Base-by-base conservation (phyloP, 2,888 invertebrate species). In the Hirtodrosophila cameraria region DNA sequence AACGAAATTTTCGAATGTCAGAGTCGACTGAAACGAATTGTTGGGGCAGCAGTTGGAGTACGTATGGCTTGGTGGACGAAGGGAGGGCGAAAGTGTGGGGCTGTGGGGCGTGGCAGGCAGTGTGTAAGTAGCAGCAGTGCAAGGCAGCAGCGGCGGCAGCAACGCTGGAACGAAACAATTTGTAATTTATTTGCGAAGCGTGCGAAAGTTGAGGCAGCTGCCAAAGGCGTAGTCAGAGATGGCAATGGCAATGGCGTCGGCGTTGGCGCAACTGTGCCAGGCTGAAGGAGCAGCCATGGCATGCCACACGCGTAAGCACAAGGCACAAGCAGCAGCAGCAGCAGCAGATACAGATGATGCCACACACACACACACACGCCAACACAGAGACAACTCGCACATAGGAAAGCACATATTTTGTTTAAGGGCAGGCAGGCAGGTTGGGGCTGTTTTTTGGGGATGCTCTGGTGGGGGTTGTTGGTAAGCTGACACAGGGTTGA, bases 121-220 rank as follows among this genome's bases (percentile, higher is more conserved):
- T 78, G 58, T 62, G 74, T 77, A 53, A 63, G 72, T 62, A 75
- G 67, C 61, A 65, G 77, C 80, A 58, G 25, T 58, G 58, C 61
- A 61, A 28, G 55, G 13, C 8, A 5, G 36, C 57, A 45, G 13
- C 27, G 7, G 20, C 43, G 12, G 23, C 61, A 25, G 25, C 66
- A 42, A 30, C 43, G 75, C 75, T 81, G 82, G 86, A 88, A 86
- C 88, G 87, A 88, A 88, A 87, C 88, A 88, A 88, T 87, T 88
- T 88, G 87, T 87, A 87, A 88, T 88, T 82, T 88, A 88, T 87
- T 84, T 87, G 86, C 79, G 71, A 87, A 87, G 85, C 87, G 83
- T 74, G 86, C 79, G 74, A 82, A 86, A 72, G 81, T 84, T 78
- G 78, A 75, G 74, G 72, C 72, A 84, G 77, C 81, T 84, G 84